Base-by-base conservation (phyloP, 2,797 vertebrate genomes). In the Alca torda region DNA sequence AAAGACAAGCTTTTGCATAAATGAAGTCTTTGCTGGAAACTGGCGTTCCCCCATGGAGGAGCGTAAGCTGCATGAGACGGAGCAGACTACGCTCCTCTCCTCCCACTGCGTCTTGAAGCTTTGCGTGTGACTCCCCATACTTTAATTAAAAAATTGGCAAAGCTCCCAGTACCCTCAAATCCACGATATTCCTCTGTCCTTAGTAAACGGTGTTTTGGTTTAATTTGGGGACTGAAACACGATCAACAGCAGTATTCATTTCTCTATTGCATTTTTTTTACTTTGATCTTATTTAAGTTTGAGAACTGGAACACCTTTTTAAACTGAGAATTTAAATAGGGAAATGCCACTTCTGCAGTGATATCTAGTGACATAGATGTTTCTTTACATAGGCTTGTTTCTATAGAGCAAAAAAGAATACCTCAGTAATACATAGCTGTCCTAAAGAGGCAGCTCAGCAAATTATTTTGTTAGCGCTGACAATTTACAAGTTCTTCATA, bases 371-470 rank as follows among this genome's bases (percentile, higher is more conserved):
- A 73, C 60, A 88, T 14, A 73, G 80, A 64, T 82, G 63, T 61
- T 94, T 80, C 64, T 93, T 93, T 90, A 84, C 53, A 53, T 0
- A 83, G 79, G 53, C 26, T 50, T 73, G 16, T 75, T 79, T 93
- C 91, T 91, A 95, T 41, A 89, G 68, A 57, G 35, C 20, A 93
- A 79, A 96, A 90, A 77, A 24, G 2, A 91, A 20, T 90, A 48
- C 63, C 48, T 83, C 74, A 76, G 33, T 80, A 89, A 90, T 77
- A 56, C 57, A 63, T 50, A 89, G 23, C 39, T 93, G 24, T 88
- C 74, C 85, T 87, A 83, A 93, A 94, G 50, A 90, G 28, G 85
- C 50, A 92, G 79, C 60, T 92, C 68, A 95, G 81, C 81, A 94
- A 93, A 84, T 92, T 88, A 74, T 85, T 90, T 87, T 89, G 37